Percentiles rank a stretch among this genome's conserved stretches.
These are phyloP conservation scores for Mesorhabditis sp. DNA, from an alignment of 2,888 invertebrate genomes.

Conservation along the genomic window DNA sequence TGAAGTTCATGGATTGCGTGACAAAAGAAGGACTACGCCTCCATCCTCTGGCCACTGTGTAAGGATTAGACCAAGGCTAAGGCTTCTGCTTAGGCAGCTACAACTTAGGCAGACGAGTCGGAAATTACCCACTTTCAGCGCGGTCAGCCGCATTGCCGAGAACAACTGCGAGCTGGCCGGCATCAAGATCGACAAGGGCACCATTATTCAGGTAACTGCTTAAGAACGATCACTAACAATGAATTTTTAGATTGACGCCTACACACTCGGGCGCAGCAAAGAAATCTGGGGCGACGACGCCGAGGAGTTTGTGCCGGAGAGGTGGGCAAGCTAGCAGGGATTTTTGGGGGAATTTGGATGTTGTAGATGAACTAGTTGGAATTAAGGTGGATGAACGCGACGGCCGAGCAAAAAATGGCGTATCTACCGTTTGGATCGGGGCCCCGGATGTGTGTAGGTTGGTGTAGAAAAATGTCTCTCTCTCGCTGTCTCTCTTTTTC, in stretches of 20 bases:
- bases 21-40: slow-evolving; percentile 2
- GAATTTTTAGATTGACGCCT: neutral
- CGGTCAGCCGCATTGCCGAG: neutral
- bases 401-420: too few relatives aligned
- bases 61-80: neutral
- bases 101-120: neutral
- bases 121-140: neutral
- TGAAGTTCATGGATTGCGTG: slow-evolving; percentile 2
- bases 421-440: too few relatives aligned
- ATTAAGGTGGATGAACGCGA: too few relatives aligned
- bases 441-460: too few relatives aligned
- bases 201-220: neutral
- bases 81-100: neutral
- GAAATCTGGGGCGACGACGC: neutral
- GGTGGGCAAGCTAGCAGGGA: slow-evolving; percentile 9
- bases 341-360: neutral
- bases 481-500: too few relatives aligned
- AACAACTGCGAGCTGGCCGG: slow-evolving; percentile 2
- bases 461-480: slow-evolving; percentile 8
- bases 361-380: too few relatives aligned
- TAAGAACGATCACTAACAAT: neutral
- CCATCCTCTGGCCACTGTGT: slow-evolving; percentile 1
- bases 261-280: neutral
- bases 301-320: neutral
- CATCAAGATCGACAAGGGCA: neutral